These are phyloP conservation scores for Polymixis lichenea DNA, from an alignment of 2,888 invertebrate species.

Conservation along the genomic window DNA sequence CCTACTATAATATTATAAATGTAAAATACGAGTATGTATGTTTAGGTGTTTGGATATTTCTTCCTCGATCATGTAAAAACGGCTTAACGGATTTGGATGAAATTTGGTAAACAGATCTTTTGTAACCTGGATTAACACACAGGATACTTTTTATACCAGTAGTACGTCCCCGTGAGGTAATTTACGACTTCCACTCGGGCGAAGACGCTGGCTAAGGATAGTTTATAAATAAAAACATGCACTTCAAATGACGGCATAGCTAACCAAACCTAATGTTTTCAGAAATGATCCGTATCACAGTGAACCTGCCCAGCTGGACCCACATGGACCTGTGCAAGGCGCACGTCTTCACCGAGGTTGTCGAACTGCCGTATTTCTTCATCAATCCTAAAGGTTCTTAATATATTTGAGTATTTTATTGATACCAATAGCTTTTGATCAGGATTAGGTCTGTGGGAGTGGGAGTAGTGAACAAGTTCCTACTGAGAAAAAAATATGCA, in stretches of 20 bases:
- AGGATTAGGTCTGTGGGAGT: not conserved
- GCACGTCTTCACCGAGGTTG: slow-evolving; percentile 78
- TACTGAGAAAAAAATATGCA: not conserved
- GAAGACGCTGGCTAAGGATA: too few species aligned
- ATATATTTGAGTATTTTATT: not conserved
- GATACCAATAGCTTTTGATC: not conserved
- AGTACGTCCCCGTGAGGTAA: too few species aligned
- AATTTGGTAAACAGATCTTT: too few species aligned
- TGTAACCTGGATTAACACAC: too few species aligned
- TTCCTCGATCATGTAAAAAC: too few species aligned
- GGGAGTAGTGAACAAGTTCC: not conserved
- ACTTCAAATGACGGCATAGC: not conserved
- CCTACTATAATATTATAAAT: too few species aligned
- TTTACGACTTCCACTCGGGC: too few species aligned
- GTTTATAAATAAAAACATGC: too few species aligned
- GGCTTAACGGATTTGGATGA: too few species aligned
- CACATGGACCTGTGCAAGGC: slow-evolving; percentile 75
- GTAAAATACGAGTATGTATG: too few species aligned
- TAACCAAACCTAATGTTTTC: not conserved
- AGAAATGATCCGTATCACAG: not conserved
- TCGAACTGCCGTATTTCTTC: slow-evolving; percentile 72
- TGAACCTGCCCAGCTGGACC: slow-evolving; percentile 65
- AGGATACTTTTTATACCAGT: too few species aligned
- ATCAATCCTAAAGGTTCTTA: slow-evolving; percentile 78
- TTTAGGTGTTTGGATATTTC: too few species aligned